These are phyloP conservation scores for Drosophila subsilvestris DNA, from an alignment of 2,888 invertebrate species.

Conservation along the genomic window DNA sequence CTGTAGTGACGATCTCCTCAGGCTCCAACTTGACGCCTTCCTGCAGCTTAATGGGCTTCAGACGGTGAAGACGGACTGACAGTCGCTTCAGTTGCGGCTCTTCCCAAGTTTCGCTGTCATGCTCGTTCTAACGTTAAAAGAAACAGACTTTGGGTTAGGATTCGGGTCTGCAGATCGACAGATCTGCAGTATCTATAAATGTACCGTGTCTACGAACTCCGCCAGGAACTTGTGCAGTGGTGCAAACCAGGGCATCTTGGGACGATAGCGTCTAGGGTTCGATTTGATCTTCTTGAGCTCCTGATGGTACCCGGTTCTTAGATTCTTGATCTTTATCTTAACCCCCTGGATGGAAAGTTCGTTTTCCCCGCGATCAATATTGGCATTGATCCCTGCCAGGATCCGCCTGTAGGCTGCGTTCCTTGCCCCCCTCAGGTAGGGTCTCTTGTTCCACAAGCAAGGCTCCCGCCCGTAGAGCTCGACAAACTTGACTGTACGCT, in stretches of 20 bases:
- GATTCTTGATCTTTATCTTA: slow-evolving; percentile 64
- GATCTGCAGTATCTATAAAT: neutral
- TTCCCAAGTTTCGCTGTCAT: neutral
- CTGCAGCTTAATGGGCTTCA: slow-evolving; percentile 40
- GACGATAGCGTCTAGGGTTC: slow-evolving; percentile 46
- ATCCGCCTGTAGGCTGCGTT: slow-evolving; percentile 57
- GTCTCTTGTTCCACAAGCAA: slow-evolving; percentile 60
- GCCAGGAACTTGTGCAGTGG: slow-evolving; percentile 57
- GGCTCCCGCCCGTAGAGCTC: slow-evolving; percentile 67
- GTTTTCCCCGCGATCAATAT: slow-evolving; percentile 27
- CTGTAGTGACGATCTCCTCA: slow-evolving; percentile 16
- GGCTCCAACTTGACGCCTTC: slow-evolving; percentile 27
- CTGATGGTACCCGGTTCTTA: slow-evolving; percentile 59
- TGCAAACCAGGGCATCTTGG: slow-evolving; percentile 58
- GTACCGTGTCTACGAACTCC: slow-evolving; percentile 55
- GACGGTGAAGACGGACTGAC: slow-evolving; percentile 57
- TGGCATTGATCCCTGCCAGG: slow-evolving; percentile 59
- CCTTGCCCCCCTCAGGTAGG: slow-evolving; percentile 41
- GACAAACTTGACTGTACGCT: slow-evolving; percentile 60
- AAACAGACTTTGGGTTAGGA: neutral
- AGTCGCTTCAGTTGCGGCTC: slow-evolving; percentile 42
- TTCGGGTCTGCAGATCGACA: neutral
- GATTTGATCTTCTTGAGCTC: slow-evolving; percentile 59
- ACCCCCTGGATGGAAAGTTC: slow-evolving; percentile 47
- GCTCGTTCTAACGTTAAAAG: slow-evolving; percentile 14